phyloP scores from a whole-genome alignment of 2,888 invertebrate genomes.

The Gnatocerus cornutus region DNA sequence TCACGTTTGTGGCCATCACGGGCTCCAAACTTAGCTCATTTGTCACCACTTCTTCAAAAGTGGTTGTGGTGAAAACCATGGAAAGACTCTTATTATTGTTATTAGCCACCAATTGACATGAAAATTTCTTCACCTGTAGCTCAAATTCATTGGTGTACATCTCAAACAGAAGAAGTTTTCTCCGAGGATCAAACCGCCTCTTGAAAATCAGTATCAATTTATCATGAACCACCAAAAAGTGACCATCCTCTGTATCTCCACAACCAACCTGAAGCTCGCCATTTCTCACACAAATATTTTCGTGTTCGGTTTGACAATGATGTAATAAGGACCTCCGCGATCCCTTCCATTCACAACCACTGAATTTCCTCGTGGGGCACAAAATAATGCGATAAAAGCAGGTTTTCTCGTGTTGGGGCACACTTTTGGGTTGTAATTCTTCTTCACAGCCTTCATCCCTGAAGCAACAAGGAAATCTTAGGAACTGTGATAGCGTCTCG shows the following conservation, averaged over 20 bases:
- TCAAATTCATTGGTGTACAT: constrained; percentile 4
- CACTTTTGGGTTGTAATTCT: neutral
- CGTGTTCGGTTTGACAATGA: neutral
- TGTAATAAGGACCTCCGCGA: neutral
- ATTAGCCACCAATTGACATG: neutral
- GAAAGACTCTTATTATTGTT: neutral
- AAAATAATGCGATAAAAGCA: neutral
- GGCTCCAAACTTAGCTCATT: neutral
- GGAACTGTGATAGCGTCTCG: neutral
- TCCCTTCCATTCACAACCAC: neutral
- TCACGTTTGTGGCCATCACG: neutral
- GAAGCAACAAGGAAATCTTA: constrained; percentile 5
- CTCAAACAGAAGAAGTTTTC: constrained; percentile 1
- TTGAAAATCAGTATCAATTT: constrained; percentile 4
- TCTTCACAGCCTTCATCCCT: neutral
- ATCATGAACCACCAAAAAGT: neutral
- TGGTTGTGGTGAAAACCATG: neutral
- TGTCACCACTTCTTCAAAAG: neutral
- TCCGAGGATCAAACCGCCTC: neutral
- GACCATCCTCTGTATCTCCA: neutral
- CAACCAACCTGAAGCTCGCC: neutral
- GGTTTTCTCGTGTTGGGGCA: constrained; percentile 5
- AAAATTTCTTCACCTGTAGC: neutral
- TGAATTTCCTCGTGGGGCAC: neutral
- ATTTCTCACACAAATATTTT: neutral